Evolutionary conservation across 2,888 invertebrate genomes (phyloP), one percentile per base, ranked within the genome.

Genomic region (Lithophane ornitopus): DNA sequence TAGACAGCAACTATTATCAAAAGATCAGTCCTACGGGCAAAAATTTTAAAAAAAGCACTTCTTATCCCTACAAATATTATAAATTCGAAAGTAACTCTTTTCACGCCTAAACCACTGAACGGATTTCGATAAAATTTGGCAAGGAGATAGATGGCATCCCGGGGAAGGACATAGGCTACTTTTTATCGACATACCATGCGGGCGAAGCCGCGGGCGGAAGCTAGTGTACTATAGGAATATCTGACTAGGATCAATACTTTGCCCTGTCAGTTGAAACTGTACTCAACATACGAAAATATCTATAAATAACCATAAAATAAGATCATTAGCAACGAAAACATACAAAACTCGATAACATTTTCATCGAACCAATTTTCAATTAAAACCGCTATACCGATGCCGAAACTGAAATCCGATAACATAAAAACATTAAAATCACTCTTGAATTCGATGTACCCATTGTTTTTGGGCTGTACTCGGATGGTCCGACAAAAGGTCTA

Each of bases 381-480:
- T 41, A 39, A 56, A 77, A 34, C 4, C 54, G 14, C 63, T 7
- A 19, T 54, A 12, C 16, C 3, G 14, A 71, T 26, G 70, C 26
- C n/a, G n/a, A 46, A 70, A 67, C 49, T 65, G 62, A 61, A 70
- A 79, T 66, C 63, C 26, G 46, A 56, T 68, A 62, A 19, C 68
- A 76, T 73, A 71, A 78, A 77, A 77, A 61, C 73, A 78, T 80
- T 80, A 83, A 87, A 90, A 90, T 89, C 81, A 88, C 84, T 81
- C 76, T 68, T 75, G 66, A 79, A 76, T 85, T 78, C 79, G 63
- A 73, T 76, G 56, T 67, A 56, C 63, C 87, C 65, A 87, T 90
- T 90, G 88, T 89, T 78, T 84, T 76, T 71, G 76, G 44, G 28
- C 28, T 58, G 63, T 44, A 52, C 62, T 14, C 41, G 28, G 74